Base-by-base conservation (phyloP, 2,113 vertebrate species). In the Eulacestoma nigropectus region DNA sequence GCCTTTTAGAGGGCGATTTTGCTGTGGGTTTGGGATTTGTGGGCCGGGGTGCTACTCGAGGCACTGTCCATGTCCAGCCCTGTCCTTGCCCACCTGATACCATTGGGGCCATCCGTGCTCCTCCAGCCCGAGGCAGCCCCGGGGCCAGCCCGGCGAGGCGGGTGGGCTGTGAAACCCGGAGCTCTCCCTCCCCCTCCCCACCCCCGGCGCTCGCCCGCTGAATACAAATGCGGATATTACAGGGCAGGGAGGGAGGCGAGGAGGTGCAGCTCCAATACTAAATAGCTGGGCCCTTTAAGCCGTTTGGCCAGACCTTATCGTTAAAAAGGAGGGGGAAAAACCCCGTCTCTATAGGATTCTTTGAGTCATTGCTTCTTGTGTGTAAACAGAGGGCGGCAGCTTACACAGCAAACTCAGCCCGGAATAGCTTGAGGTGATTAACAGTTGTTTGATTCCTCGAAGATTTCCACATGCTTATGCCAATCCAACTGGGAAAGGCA, bases 351-450 rank as follows among this genome's bases (percentile, higher is more conserved):
- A 29, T 84, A 94, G 97, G 96, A 90, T 96, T 95, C 93, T 95
- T 89, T 96, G 95, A 97, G 94, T 94, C 96, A 84, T 96, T 89
- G 95, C 95, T 94, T 75, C 96, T 95, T 93, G 26, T 96, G 95
- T 94, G 96, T 96, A 96, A 97, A 97, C 96, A 97, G 94, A 91
- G 92, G 95, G 96, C 96, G 63, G 95, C 94, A 97, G 96, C 95
- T 97, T 97, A 93, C 96, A 95, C 57, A 97, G 96, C 95, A 97
- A 96, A 96, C 96, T 88, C 96, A 92, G 96, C 92, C 96, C 41
- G 89, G 96, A 97, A 97, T 97, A 92, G 96, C 97, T 97, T 78
- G 95, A 95, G 92, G 95, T 97, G 97, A 97, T 97, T 97, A 97
- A 96, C 97, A 96, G 96, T 92, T 96, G 90, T 94, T 96, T 96